A percentile compares a stretch with the other conserved stretches of the same genome.
Evolutionary conservation across 2,113 vertebrate genomes (phyloP).

Genomic region (Tachysurus vachellii): DNA sequence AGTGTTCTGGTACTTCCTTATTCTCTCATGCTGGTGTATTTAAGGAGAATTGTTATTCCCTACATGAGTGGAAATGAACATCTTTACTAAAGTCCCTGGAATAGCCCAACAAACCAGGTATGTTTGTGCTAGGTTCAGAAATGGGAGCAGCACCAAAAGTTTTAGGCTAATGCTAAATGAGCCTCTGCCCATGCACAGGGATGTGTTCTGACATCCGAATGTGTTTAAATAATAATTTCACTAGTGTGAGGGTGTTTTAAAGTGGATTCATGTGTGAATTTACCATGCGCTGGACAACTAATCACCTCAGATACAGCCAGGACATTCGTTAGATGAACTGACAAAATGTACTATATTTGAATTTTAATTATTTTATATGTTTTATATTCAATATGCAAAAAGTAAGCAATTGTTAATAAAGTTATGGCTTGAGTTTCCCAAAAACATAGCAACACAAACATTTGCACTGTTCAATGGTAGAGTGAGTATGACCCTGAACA

Average conservation of each 20-base stretch:
- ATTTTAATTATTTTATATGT: not conserved
- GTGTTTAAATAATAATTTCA: not conserved
- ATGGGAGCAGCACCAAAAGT: not conserved
- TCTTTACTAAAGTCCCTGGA: conserved; percentile 77
- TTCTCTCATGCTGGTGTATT: conserved; percentile 66
- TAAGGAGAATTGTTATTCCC: conserved; percentile 67
- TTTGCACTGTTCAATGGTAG: not conserved
- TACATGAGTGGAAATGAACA: conserved; percentile 75
- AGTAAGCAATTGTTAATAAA: not conserved
- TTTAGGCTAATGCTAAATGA: not conserved
- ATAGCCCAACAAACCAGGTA: conserved; percentile 78
- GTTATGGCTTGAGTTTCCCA: not conserved
- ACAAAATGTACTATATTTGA: not conserved
- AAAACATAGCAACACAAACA: not conserved
- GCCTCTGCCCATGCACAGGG: not conserved
- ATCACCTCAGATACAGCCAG: not conserved
- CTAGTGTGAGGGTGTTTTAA: not conserved
- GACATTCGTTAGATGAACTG: not conserved
- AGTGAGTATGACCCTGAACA: not conserved
- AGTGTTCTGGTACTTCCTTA: conserved; percentile 65
- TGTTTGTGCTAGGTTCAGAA: conserved; percentile 51
- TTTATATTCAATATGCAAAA: not conserved
- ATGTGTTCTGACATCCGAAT: conserved; percentile 18
- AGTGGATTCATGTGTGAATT: not conserved
- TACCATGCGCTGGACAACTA: not conserved